Base-by-base conservation (phyloP, 1,140 invertebrate genomes). In the Anastrepha ludens region DNA sequence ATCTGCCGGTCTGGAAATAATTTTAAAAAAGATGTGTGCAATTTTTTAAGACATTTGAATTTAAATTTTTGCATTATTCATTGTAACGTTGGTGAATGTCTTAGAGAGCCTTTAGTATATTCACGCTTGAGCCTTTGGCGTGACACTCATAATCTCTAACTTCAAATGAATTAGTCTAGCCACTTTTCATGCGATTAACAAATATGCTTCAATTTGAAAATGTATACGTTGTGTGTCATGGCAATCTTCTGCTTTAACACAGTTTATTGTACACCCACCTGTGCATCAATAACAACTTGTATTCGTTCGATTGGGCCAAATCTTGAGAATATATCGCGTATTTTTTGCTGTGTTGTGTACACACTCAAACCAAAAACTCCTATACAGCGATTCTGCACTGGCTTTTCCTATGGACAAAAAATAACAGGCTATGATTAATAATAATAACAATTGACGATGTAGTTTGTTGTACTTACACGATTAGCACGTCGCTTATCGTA, bases 221-320 rank as follows among this genome's bases (percentile, higher is more conserved):
- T 55, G 44, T n/a, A 20, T 87, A 13, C 29, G 29, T 44, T n/a
- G 4, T 13, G 17, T 15, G 39, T 7, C 7, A 81, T 87, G 87
- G 87, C 64, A 44, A 47, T 39, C 20, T 81, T 17, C 5, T 50
- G 1, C 64, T n/a, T 74, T 2, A 8, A 7, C 50, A 2, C 9
- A 44, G n/a, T 47, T 50, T 17, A n/a, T 15, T 17, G 13, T 81
- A 29, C 29, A 50, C 92, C 94, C 94, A 98, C 98, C 96, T 98
- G 98, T 70, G 98, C 98, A 94, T 99, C 98, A 92, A 98, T 98
- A 58, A 99, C 98, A 90, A 99, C 96, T 94, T 98, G 97, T n/a
- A 98, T 97, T 92, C 98, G 96, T 91, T 99, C 97, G 58, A 99
- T 96, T 0, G 96, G 96, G 4, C 98, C 98, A 94, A 97, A 99